Evolutionary conservation across 2,113 vertebrate genomes (phyloP), one percentile per base, ranked within the genome.

Genomic region (Xenus cinereus): DNA sequence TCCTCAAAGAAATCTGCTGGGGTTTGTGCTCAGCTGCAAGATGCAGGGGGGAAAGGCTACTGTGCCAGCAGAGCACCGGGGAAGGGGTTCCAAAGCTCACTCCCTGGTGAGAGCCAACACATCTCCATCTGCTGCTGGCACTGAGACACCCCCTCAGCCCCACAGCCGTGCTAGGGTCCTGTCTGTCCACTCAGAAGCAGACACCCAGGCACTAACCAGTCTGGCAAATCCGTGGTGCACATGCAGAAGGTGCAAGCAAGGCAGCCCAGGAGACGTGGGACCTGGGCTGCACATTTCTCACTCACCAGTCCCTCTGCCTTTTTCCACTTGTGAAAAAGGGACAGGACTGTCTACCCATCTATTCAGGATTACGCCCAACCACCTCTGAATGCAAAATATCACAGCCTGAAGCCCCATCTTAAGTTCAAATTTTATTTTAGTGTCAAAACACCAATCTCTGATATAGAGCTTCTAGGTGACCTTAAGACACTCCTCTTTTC

Each of bases 351-450:
- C 48, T 43, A 21, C 20, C 18, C 46, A 26, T 17, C 6, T 6
- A 5, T 18, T 35, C 35, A 59, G 13, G n/a, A 50, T 37, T 33
- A 23, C 0, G 2, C 51, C 11, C 6, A 37, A 4, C 10, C 10
- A 30, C 0, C 0, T 11, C 45, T 26, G 17, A 54, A 6, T 18
- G 3, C 18, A 51, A 76, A 63, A 60, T 4, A 72, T 4, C 21
- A 33, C 21, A 91, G 35, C 27, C 33, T 64, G 48, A 90, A 60
- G 7, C 3, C 2, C 27, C 27, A 14, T 10, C 13, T 78, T 68
- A 68, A 46, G 11, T 59, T 37, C 18, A 41, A 37, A 35, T 33
- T 24, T 4, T 37, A 66, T 48, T 84, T 89, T 56, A 35, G 62
- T 35, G 21, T 24, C 39, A 39, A n/a, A 81, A n/a, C 22, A 5